Base-by-base conservation (phyloP, 1,140 invertebrate species). In the Thalassaphorura encarpata region DNA sequence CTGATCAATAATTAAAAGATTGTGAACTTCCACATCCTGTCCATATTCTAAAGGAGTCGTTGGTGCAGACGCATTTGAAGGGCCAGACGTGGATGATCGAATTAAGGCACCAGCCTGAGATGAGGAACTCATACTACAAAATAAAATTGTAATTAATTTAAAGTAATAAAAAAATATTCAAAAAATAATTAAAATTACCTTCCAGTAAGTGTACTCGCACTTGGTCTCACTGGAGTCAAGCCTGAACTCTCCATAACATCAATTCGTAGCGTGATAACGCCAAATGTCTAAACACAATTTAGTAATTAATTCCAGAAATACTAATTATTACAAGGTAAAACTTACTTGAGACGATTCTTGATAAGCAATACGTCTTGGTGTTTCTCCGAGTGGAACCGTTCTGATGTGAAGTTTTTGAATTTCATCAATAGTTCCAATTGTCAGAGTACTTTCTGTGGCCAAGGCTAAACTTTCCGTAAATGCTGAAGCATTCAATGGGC, bases 341-440 rank as follows among this genome's bases (percentile, higher is more conserved):
- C 8, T 33, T 51, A 81, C 80, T 72, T 89, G 85, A 26, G 92
- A 89, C 3, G 81, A 78, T 69, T 97, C 92, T 71, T 99, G 96
- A 71, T 97, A 95, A 2, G 91, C 85, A 64, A 97, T 97, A 51
- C 92, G 75, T 60, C 90, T 77, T 0, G 94, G 92, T 1, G 92
- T 90, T 76, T 99, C 96, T 8, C 88, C 87, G 0, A 99, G 72
- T 0, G 88, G 88, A 26, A 99, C 89, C 1, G 93, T 97, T 33
- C 93, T 75, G 61, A 98, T 97, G 70, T 98, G 95, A 26, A 98
- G 71, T 69, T 97, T 98, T 72, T 97, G 94, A 62, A 98, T 97
- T 74, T 97, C 94, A 76, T 98, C 95, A 64, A 99, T 98, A 0
- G 93, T 97, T 31, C 97, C 96, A 68, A 99, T 90, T 0, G 94